These are phyloP conservation scores for Oasisia sp. DNA, from an alignment of 2,888 invertebrate species.

Conservation along the genomic window DNA sequence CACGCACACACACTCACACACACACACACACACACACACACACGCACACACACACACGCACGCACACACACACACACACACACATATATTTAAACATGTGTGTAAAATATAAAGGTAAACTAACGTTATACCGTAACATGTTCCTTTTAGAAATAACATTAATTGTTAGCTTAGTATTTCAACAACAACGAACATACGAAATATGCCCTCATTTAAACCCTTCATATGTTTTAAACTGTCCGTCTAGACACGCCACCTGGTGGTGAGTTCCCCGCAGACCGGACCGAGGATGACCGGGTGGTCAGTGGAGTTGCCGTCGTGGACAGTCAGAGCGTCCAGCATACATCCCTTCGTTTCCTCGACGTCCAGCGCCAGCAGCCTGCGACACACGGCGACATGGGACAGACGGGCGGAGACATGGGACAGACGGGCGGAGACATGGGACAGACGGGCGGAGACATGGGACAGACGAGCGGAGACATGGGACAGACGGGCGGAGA, in stretches of 20 bases:
- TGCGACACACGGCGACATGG: neutral
- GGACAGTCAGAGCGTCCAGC: constrained; percentile 32
- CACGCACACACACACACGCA: neutral
- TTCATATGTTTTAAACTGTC: neutral
- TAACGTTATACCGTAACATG: neutral
- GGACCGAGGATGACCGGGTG: constrained; percentile 29
- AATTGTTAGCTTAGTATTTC: neutral
- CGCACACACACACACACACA: neutral
- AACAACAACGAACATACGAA: neutral
- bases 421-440: neutral
- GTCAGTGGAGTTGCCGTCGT: constrained; percentile 29
- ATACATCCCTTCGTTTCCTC: constrained; percentile 33
- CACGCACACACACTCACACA: neutral
- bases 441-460: neutral
- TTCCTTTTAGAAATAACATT: neutral
- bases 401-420: neutral
- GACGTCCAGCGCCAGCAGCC: constrained; percentile 19
- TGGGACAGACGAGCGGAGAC: no score
- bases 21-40: neutral
- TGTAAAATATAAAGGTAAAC: neutral
- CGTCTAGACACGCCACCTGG: neutral
- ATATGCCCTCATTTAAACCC: neutral
- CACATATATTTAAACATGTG: neutral
- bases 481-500: neutral
- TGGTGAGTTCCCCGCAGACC: constrained; percentile 25